A percentile compares a stretch with the other conserved stretches of the same genome.
These are phyloP conservation scores for Ichneumoninae sp. DNA, from an alignment of 2,888 invertebrate species.

Conservation along the genomic window DNA sequence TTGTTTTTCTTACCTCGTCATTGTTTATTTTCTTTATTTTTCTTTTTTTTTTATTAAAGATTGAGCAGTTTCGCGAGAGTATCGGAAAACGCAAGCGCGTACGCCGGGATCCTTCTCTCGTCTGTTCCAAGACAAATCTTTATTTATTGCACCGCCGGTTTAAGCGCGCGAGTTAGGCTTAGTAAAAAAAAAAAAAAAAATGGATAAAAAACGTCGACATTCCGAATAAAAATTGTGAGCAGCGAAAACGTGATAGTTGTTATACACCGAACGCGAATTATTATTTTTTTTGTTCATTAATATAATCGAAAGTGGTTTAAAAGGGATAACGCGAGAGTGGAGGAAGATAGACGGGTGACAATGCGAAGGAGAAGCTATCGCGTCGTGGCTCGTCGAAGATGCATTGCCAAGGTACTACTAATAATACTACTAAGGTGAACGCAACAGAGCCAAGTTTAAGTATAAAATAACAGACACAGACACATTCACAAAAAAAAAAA, in stretches of 20 bases:
- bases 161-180: conserved; percentile 10
- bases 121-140: conserved; percentile 43
- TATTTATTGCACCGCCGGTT: conserved; percentile 60
- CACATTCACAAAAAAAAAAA: conserved; percentile 28
- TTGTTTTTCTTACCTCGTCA: conserved; percentile 13
- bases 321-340: conserved; percentile 48
- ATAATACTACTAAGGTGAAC: conserved; percentile 63
- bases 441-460: conserved; percentile 55
- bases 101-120: conserved; percentile 7
- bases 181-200: not conserved
- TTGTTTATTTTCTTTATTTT: conserved; percentile 26
- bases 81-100: conserved; percentile 34
- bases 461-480: conserved; percentile 43
- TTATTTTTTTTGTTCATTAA: conserved; percentile 38
- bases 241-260: conserved; percentile 29
- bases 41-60: conserved; percentile 7
- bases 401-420: conserved; percentile 80
- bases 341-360: conserved; percentile 24
- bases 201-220: conserved; percentile 71
- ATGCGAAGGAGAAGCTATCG: conserved; percentile 61
- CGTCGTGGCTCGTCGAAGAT: conserved; percentile 73
- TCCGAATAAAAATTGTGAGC: conserved; percentile 70
- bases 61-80: conserved; percentile 34
- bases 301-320: conserved; percentile 11
- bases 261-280: conserved; percentile 49